Evolutionary conservation across 1,140 invertebrate species (phyloP).

Genomic region (Apis dorsata): DNA sequence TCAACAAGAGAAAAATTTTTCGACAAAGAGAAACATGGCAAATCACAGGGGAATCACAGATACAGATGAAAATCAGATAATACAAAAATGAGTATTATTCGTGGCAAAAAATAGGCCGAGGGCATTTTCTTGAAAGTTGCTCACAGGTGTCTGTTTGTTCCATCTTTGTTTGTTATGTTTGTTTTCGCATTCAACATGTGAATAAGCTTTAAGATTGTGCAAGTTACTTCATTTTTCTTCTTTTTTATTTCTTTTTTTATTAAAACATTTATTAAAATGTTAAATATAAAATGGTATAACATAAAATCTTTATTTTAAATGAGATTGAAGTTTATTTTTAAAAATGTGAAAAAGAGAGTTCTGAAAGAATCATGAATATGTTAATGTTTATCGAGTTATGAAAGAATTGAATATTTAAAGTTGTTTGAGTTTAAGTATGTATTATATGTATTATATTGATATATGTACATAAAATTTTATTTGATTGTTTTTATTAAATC

Average conservation of each 20-base stretch:
- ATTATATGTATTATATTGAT: no score
- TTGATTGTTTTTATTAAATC: no score
- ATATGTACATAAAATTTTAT: no score
- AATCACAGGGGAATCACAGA: neutral
- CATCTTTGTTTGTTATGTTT: constrained; percentile 4
- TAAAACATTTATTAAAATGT: neutral
- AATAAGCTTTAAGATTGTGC: neutral
- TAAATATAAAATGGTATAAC: no score
- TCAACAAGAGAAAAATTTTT: no score
- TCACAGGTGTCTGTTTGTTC: constrained; percentile 32
- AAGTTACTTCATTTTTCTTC: neutral
- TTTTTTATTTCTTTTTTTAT: neutral
- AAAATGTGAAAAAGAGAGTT: no score
- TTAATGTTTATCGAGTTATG: no score
- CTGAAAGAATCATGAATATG: no score
- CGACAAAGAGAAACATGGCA: constrained; percentile 10
- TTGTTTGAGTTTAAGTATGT: no score
- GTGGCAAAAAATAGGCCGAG: constrained; percentile 32
- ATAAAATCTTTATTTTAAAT: no score
- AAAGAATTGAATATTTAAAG: no score
- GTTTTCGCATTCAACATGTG: constrained; percentile 5
- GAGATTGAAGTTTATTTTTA: no score
- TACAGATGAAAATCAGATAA: constrained; percentile 37
- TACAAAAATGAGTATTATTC: constrained; percentile 36
- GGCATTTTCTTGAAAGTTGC: constrained; percentile 40